Conservation (phyloP, 2,113 vertebrate genomes). For the Myxocyprinus asiaticus region DNA sequence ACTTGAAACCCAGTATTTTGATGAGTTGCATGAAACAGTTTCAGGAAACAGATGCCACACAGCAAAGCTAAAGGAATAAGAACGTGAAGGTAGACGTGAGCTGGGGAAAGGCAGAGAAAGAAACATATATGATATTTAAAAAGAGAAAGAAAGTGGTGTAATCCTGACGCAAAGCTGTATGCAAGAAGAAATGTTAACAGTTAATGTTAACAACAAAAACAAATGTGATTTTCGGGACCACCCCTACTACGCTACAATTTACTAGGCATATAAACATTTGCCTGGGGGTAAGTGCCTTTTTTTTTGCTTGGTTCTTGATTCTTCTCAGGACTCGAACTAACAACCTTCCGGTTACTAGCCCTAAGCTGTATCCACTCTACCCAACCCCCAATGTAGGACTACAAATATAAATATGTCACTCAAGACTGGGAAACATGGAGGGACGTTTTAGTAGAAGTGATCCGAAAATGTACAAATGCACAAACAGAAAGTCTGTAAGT, state of each 20-base stretch:
- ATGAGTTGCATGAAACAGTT: too few species aligned
- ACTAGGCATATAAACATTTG: background rate
- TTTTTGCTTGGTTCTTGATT: background rate
- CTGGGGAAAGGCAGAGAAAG: background rate
- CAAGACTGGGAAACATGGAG: too few species aligned
- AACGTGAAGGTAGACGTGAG: background rate
- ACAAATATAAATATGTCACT: too few species aligned
- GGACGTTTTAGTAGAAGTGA: slow-evolving; percentile 25
- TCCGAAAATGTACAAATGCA: slow-evolving; percentile 30
- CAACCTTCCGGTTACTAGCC: background rate
- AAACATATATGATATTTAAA: background rate
- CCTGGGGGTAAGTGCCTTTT: background rate
- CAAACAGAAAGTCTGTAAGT: background rate
- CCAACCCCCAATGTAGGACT: too few species aligned
- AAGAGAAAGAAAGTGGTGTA: background rate
- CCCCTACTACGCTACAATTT: slow-evolving; percentile 2
- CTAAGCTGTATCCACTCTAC: too few species aligned
- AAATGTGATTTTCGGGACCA: slow-evolving; percentile 38
- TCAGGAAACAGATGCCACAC: background rate
- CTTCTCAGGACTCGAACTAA: background rate
- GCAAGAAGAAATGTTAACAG: slow-evolving; percentile 42
- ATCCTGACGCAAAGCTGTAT: slow-evolving; percentile 49
- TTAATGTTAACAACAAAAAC: background rate
- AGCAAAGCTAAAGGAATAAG: slow-evolving; percentile 16
- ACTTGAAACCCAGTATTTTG: slow-evolving; percentile 6